Percentiles rank a stretch among this genome's conserved stretches.
phyloP scores from a whole-genome alignment of 2,797 vertebrate species.

The Clarias fuscus region DNA sequence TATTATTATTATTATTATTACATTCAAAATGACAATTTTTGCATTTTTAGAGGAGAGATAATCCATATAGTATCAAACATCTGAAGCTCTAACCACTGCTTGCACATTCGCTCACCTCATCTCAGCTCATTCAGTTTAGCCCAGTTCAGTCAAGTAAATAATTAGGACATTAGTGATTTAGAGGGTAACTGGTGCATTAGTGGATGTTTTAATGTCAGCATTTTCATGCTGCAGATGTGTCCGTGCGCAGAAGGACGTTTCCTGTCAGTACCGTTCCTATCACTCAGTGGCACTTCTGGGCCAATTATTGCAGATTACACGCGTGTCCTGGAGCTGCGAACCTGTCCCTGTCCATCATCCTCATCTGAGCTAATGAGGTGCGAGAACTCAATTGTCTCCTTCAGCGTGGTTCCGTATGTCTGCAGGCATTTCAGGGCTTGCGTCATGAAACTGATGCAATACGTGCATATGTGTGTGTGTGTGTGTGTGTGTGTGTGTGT shows the following conservation, averaged over 20 bases:
- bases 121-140: neutral
- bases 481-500: slow-evolving; percentile 2
- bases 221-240: slow-evolving; percentile 34
- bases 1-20: neutral
- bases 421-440: neutral
- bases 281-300: slow-evolving; percentile 68
- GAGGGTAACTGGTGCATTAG: neutral
- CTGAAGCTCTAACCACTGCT: neutral
- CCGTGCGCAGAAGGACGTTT: slow-evolving; percentile 61
- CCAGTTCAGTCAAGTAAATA: neutral
- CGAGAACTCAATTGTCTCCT: slow-evolving; percentile 61
- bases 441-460: slow-evolving; percentile 1
- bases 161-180: neutral
- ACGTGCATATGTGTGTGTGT: slow-evolving; percentile 1
- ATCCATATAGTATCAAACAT: neutral
- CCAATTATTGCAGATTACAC: slow-evolving; percentile 72
- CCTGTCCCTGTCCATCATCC: slow-evolving; percentile 66
- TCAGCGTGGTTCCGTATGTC: slow-evolving; percentile 34
- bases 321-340: slow-evolving; percentile 57
- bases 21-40: neutral
- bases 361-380: slow-evolving; percentile 63
- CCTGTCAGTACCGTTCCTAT: slow-evolving; percentile 66
- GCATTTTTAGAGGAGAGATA: neutral
- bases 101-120: neutral
- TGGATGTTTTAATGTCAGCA: neutral